Conservation (phyloP, 2,888 invertebrate genomes). For the Steinernema scapterisci region DNA sequence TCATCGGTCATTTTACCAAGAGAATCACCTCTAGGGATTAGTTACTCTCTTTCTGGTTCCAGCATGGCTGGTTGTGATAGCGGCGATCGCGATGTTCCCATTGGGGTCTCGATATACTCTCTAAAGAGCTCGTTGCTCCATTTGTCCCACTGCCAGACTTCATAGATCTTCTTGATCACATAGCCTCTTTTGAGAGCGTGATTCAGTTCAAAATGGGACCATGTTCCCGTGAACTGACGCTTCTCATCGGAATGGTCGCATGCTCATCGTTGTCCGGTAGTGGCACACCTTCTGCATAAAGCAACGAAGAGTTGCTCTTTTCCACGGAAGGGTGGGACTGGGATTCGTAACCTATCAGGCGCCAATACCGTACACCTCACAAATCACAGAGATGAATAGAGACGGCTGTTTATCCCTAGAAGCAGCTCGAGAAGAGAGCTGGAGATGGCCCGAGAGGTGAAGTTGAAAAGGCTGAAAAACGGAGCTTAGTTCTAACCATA, state of each 20-base stretch:
- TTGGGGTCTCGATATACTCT: background rate
- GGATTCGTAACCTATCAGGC: too few species aligned
- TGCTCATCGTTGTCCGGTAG: background rate
- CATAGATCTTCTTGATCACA: background rate
- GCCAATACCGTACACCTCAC: too few species aligned
- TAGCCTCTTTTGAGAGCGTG: background rate
- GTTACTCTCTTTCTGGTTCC: background rate
- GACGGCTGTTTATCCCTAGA: too few species aligned
- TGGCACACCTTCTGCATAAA: too few species aligned
- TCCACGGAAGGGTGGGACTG: too few species aligned
- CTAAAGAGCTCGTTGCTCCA: background rate
- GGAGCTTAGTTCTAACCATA: too few species aligned
- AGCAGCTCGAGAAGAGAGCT: too few species aligned
- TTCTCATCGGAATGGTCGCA: background rate
- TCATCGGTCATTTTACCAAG: background rate
- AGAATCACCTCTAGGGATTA: background rate
- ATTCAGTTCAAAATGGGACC: background rate
- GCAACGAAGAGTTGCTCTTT: too few species aligned
- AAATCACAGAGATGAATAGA: too few species aligned
- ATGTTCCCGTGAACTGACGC: background rate
- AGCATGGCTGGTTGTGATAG: background rate
- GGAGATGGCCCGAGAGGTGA: too few species aligned
- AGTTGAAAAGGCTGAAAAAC: too few species aligned
- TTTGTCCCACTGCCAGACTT: slow-evolving; percentile 5
- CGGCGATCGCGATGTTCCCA: background rate